phyloP scores from a whole-genome alignment of 2,888 invertebrate species.

The Entomobrya multifasciata region DNA sequence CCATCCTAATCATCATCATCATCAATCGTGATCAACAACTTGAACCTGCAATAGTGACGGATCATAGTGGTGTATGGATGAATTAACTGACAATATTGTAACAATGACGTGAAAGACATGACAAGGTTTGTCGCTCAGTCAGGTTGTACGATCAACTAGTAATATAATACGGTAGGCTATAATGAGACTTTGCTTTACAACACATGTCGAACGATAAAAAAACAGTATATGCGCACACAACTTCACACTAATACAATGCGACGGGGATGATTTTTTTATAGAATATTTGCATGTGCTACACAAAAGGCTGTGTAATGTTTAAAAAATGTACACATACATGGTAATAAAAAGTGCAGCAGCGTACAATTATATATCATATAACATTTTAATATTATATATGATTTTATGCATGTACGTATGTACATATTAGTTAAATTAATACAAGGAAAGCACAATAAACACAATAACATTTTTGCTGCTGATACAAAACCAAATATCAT shows the following conservation, averaged over 20 bases:
- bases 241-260: neutral
- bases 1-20: neutral
- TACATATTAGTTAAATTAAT: no score
- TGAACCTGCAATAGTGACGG: neutral
- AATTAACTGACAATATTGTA: constrained; percentile 43
- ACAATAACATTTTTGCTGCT: constrained; percentile 17
- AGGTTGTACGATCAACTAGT: constrained; percentile 37
- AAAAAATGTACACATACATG: constrained; percentile 29
- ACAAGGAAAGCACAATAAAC: constrained; percentile 22
- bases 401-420: neutral
- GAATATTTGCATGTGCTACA: constrained; percentile 35
- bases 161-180: neutral
- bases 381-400: neutral
- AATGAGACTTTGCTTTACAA: constrained; percentile 42
- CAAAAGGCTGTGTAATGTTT: constrained; percentile 8
- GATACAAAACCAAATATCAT: constrained; percentile 22
- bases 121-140: constrained; percentile 66
- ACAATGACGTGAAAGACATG: constrained; percentile 53
- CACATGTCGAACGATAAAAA: constrained; percentile 41
- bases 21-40: neutral
- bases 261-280: neutral
- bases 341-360: constrained; percentile 33
- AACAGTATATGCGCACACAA: constrained; percentile 46
- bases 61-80: constrained; percentile 2
- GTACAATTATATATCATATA: no score